These are phyloP conservation scores for Notocelia uddmanniana DNA, from an alignment of 2,888 invertebrate genomes.

Conservation along the genomic window DNA sequence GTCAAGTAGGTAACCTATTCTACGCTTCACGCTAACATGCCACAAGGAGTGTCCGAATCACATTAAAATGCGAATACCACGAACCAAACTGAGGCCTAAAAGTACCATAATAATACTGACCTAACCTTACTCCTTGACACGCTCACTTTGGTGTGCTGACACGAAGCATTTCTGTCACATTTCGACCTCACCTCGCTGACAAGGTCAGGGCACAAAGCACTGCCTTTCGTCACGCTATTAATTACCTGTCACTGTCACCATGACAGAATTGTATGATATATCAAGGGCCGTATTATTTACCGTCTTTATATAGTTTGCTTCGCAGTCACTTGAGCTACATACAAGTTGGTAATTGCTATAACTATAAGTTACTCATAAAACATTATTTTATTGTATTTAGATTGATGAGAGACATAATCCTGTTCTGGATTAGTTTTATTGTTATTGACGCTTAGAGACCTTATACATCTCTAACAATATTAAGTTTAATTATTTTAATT, in stretches of 20 bases:
- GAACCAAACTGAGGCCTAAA: no score
- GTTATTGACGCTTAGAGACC: no score
- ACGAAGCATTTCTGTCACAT: conserved; percentile 36
- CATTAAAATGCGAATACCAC: no score
- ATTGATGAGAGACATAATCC: no score
- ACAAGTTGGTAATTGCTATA: not conserved
- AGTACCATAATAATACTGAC: not conserved
- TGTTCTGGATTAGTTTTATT: no score
- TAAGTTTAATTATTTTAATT: no score
- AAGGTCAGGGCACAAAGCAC: conserved; percentile 43
- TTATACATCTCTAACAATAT: no score
- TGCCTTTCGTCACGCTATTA: conserved; percentile 41
- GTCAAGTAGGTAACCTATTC: no score
- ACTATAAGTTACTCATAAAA: no score
- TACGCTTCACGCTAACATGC: no score
- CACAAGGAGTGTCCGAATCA: no score
- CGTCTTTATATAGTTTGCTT: conserved; percentile 2
- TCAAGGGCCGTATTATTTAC: conserved; percentile 11
- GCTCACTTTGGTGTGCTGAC: conserved; percentile 32
- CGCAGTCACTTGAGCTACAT: not conserved
- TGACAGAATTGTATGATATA: conserved; percentile 11
- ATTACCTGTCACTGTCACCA: conserved; percentile 36
- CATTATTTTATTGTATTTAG: no score
- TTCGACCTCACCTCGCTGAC: conserved; percentile 37
- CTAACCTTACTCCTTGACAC: conserved; percentile 22